Base-by-base conservation (phyloP, 2,797 vertebrate species). In the Silurus lanzhouensis region DNA sequence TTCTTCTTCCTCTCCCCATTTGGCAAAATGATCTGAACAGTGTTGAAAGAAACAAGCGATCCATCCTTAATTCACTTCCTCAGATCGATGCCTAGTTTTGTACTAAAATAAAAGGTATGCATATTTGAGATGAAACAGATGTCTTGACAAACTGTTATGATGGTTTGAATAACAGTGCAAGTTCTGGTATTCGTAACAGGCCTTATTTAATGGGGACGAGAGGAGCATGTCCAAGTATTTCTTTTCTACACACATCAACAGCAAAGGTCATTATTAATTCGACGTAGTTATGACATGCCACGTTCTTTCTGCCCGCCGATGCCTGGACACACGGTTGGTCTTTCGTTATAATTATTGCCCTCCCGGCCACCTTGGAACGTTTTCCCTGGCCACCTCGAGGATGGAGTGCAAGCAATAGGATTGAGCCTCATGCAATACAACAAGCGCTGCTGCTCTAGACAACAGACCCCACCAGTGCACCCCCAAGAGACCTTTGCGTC, bases 401-500 rank as follows among this genome's bases (percentile, higher is more conserved):
- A 70, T 25, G n/a, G 22, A n/a, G 87, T 60, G 88, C 89, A 91
- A 86, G 9, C 72, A 48, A 63, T 72, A 81, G 77, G 90, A 87
- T 83, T 88, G 84, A 91, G 87, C 61, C 38, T 92, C 87, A 87
- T 57, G 87, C 91, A 92, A 91, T 93, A 91, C 94, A 93, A 94
- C 93, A 92, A 93, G 89, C 84, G 63, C 66, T 76, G 81, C 83
- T 88, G 66, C 71, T 87, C 75, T 78, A 93, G 93, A 95, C 92
- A 92, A 93, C 91, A 91, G 90, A 89, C 91, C 89, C 89, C 57
- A 88, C 83, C 87, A 90, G 87, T 86, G 81, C 86, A 81, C 87
- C 93, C 94, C 93, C 91, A 78, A 85, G 93, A 93, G 93, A 94
- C 91, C 90, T 88, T 87, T 72, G 87, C 91, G 91, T 92, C 91